Evolutionary conservation across 2,797 vertebrate species (phyloP).

Genomic region (Hapalemur alaotrensis): DNA sequence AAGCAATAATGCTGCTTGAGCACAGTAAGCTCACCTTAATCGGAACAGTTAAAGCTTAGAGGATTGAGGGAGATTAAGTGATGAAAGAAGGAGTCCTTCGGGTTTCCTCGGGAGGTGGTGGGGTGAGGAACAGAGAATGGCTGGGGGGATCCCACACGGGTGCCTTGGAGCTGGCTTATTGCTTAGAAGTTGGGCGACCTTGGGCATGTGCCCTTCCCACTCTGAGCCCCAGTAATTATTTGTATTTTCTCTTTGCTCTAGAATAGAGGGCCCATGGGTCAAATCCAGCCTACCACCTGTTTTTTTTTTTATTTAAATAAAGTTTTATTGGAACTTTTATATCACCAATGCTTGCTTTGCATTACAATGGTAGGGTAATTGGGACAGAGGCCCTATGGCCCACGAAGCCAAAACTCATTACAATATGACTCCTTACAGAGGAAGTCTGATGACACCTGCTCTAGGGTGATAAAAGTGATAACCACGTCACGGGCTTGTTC

Average conservation of each 20-base stretch:
- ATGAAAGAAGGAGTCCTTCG: slow-evolving; percentile 72
- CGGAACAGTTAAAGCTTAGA: slow-evolving; percentile 78
- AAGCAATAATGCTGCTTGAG: slow-evolving; percentile 79
- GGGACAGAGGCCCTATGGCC: too few relatives aligned
- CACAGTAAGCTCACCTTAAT: slow-evolving; percentile 74
- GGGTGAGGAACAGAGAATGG: not conserved
- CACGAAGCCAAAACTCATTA: not conserved
- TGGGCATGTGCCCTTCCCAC: not conserved
- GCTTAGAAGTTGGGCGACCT: not conserved
- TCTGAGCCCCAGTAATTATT: not conserved
- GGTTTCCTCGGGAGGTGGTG: not conserved
- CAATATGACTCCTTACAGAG: not conserved
- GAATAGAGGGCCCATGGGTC: not conserved
- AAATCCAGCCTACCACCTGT: not conserved
- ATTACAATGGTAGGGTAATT: not conserved
- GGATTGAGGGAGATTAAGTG: slow-evolving; percentile 77
- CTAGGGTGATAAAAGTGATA: not conserved
- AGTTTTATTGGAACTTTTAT: not conserved
- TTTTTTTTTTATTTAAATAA: not conserved
- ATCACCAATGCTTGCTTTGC: not conserved
- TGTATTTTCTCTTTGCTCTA: not conserved
- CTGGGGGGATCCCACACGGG: too few relatives aligned
- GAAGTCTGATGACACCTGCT: not conserved
- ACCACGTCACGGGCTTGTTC: not conserved
- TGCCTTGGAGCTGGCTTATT: not conserved